Percentiles rank a stretch among this genome's conserved stretches.
Evolutionary conservation across 2,113 vertebrate species (phyloP).

Genomic region (Mustela lutreola): DNA sequence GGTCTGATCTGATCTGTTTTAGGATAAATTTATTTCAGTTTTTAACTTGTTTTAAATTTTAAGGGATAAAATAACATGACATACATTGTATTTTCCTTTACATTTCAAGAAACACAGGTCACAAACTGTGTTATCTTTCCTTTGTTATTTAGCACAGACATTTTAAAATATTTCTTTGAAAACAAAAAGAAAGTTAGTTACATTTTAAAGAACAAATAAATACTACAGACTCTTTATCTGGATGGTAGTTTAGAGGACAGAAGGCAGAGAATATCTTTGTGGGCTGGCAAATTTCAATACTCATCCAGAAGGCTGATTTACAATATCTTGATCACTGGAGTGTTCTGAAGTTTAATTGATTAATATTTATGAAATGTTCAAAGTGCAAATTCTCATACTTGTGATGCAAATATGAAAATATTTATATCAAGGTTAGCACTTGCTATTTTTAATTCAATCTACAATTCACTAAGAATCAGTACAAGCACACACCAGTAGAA

Average conservation of each 20-base stretch:
- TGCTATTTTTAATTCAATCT: slow-evolving; percentile 64
- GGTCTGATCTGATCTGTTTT: no score
- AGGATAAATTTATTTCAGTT: no score
- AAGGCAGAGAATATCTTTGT: slow-evolving; percentile 35
- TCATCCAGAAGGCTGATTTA: slow-evolving; percentile 59
- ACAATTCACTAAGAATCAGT: slow-evolving; percentile 65
- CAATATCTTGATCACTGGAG: slow-evolving; percentile 55
- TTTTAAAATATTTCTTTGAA: slow-evolving; percentile 46
- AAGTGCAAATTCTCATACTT: slow-evolving; percentile 68
- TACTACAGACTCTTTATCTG: slow-evolving; percentile 4
- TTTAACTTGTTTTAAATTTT: no score
- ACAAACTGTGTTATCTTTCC: not conserved
- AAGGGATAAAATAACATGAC: no score
- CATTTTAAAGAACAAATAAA: slow-evolving; percentile 45
- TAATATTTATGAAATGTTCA: slow-evolving; percentile 73
- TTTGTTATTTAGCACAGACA: slow-evolving; percentile 12
- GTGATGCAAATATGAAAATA: slow-evolving; percentile 67
- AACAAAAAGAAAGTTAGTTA: slow-evolving; percentile 35
- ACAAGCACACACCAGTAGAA: slow-evolving; percentile 46
- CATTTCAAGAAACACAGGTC: no score
- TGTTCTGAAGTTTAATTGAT: slow-evolving; percentile 72
- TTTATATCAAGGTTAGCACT: slow-evolving; percentile 58
- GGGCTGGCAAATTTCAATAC: slow-evolving; percentile 26
- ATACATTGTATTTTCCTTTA: no score
- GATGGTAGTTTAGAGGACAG: slow-evolving; percentile 33